Percentiles rank a stretch among this genome's conserved stretches.
Evolutionary conservation across 2,113 vertebrate genomes (phyloP).

Genomic region (Petroica traversi): DNA sequence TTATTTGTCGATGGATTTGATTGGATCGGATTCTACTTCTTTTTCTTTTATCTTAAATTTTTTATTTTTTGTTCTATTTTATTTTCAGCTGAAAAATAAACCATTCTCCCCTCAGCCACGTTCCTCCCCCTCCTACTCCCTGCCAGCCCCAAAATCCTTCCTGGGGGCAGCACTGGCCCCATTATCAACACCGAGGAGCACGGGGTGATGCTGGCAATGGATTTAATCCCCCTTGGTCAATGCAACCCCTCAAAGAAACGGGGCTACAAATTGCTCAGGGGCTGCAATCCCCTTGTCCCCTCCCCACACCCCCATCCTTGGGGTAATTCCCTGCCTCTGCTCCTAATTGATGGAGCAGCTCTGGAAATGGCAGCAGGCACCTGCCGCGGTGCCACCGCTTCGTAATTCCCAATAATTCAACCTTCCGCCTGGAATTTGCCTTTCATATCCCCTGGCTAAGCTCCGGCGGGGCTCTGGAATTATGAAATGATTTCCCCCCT

Average conservation of each 20-base stretch:
- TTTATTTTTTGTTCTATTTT: background rate
- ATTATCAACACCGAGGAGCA: rapidly evolving
- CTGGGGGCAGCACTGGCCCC: rapidly evolving
- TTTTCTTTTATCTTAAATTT: background rate
- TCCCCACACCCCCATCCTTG: background rate
- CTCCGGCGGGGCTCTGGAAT: conserved; percentile 76
- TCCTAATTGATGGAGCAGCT: conserved; percentile 72
- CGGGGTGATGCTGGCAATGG: rapidly evolving
- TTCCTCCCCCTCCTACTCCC: background rate
- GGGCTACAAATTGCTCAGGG: background rate
- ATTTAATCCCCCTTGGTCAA: background rate
- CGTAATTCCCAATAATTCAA: conserved; percentile 77
- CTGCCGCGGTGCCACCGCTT: conserved; percentile 60
- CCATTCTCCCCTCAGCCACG: rapidly evolving
- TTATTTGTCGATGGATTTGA: background rate
- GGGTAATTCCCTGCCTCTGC: conserved; percentile 71
- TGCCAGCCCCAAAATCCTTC: background rate
- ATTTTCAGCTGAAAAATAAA: background rate
- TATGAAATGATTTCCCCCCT: conserved; percentile 54
- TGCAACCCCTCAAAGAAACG: background rate
- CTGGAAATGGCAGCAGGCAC: conserved; percentile 74
- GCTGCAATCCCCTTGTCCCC: background rate
- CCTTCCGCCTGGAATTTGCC: conserved; percentile 77
- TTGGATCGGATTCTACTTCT: rapidly evolving
- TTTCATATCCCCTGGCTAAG: conserved; percentile 78